Evolutionary conservation across 1,140 invertebrate genomes (phyloP), one percentile per base, ranked within the genome.

Genomic region (Bombus huntii): DNA sequence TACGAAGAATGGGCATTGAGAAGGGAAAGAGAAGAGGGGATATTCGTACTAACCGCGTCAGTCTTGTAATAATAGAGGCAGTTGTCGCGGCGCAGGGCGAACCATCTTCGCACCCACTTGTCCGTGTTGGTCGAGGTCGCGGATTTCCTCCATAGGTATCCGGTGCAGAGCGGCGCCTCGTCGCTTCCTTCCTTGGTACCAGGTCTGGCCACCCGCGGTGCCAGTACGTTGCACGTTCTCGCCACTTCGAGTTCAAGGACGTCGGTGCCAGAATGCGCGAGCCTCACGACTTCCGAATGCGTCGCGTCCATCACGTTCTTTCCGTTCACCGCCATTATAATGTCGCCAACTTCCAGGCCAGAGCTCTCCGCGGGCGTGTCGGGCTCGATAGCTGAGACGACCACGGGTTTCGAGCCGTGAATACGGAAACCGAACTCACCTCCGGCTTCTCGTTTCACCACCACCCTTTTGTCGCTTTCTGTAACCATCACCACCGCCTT

Each of bases 21-120:
- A 53, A 53, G 47, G 5, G 47, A 53, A 22, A 6, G 59, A n/a
- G 70, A 71, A 71, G 15, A 39, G 25, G 12, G 13, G 6, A 8
- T 25, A 28, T 25, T 57, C 9, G 0, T 31, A 89, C 96, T 96
- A 94, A 98, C 97, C 90, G 96, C 96, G 94, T 98, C 97, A 92
- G 97, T 97, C 96, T 99, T 99, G 95, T 99, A 99, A 95, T 98
- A 99, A 95, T 99, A 99, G 71, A 99, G 96, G 95, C 98, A 99
- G 94, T 98, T 98, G 94, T 99, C 98, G 72, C 97, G 96, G 86
- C 98, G 97, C 53, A 99, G 95, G 70, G 97, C 97, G 95, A 99
- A 99, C 98, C 98, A 99, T 73, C 98, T 96, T 73, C 97, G 96
- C 75, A 98, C 97, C 99, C 99, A 99, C 82, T 97, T 97, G 74